Percentiles rank a stretch among this genome's conserved stretches.
phyloP scores from a whole-genome alignment of 2,113 vertebrate genomes.

The Phainopepla nitens region DNA sequence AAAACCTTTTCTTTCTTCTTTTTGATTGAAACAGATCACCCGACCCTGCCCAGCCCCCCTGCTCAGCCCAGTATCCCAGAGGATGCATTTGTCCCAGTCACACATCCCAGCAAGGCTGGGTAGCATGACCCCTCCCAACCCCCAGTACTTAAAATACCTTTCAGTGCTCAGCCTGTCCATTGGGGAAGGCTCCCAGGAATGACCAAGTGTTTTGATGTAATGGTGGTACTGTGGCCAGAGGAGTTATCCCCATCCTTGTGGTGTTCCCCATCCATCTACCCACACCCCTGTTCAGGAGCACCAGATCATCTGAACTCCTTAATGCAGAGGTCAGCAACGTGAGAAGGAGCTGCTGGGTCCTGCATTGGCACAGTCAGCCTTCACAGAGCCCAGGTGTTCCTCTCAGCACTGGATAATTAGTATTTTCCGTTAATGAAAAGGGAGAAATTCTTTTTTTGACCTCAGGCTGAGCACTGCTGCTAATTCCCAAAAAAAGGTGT shows the following conservation, averaged over 20 bases:
- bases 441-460: not conserved
- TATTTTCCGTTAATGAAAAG: not conserved
- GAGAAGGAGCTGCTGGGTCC: not conserved
- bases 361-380: accelerated
- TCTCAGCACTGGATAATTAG: not conserved
- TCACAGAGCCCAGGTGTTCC: not conserved
- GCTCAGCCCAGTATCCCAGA: not conserved
- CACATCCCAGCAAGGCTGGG: not conserved
- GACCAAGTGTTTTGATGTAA: not conserved
- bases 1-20: not conserved
- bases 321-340: accelerated
- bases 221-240: not conserved
- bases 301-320: accelerated
- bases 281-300: accelerated
- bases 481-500: not conserved
- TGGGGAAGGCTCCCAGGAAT: not conserved
- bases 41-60: not conserved
- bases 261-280: not conserved
- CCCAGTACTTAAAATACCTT: accelerated
- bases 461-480: not conserved
- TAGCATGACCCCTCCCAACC: not conserved
- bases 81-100: not conserved
- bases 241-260: not conserved
- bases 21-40: not conserved
- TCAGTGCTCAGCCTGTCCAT: accelerated